A percentile compares a stretch with the other conserved stretches of the same genome.
phyloP scores from a whole-genome alignment of 2,113 vertebrate genomes.

The Tragelaphus buxtoni region DNA sequence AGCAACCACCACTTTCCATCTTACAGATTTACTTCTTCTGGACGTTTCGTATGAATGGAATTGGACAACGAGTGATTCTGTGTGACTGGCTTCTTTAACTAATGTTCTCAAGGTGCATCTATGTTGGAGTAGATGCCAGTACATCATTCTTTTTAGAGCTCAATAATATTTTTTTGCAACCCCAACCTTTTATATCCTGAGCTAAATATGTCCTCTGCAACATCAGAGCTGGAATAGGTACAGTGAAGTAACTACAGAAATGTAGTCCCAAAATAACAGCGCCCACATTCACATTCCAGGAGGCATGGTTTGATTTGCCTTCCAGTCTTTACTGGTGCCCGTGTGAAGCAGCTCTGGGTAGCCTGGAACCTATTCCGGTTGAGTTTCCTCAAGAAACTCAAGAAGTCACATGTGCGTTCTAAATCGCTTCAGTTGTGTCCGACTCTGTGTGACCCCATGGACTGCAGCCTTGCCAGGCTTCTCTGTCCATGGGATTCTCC shows the following conservation, averaged over 20 bases:
- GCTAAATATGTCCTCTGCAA: not conserved
- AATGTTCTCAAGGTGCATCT: not conserved
- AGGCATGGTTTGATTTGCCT: not conserved
- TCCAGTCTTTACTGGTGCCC: not conserved
- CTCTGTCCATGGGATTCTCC: not conserved
- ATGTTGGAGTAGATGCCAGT: not conserved
- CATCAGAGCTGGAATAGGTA: not conserved
- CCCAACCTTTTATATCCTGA: not conserved
- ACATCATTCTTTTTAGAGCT: not conserved
- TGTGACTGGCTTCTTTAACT: not conserved
- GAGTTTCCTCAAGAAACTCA: not conserved
- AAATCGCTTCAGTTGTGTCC: not conserved
- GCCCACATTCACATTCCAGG: not conserved
- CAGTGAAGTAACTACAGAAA: no score
- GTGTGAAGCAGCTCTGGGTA: not conserved
- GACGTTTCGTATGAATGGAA: not conserved
- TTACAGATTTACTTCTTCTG: not conserved
- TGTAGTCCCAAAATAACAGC: not conserved
- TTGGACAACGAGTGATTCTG: fast-evolving
- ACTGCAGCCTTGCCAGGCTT: not conserved
- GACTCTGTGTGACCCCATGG: not conserved
- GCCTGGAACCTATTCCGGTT: not conserved
- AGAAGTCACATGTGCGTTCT: not conserved
- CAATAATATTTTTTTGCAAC: not conserved
- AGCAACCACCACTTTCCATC: not conserved